phyloP scores from a whole-genome alignment of 2,113 vertebrate genomes.

The Siphamia tubifer region DNA sequence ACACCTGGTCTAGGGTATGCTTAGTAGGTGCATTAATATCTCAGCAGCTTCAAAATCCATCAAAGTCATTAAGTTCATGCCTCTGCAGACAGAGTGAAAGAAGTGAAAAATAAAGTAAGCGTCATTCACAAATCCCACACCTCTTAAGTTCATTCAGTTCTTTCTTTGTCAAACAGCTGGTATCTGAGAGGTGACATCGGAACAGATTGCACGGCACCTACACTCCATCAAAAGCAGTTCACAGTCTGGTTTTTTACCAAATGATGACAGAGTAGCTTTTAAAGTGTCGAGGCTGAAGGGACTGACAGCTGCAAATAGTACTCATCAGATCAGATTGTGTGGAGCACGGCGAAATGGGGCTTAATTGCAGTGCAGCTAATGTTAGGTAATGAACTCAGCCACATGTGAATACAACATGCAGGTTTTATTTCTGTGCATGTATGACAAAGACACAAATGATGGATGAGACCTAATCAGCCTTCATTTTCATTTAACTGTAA shows the following conservation, averaged over 20 bases:
- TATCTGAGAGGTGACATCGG: constrained; percentile 12
- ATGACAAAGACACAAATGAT: neutral
- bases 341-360: constrained; percentile 1
- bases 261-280: constrained; percentile 13
- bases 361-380: constrained; percentile 24
- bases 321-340: constrained; percentile 35
- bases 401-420: neutral
- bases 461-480: neutral
- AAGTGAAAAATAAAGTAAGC: neutral
- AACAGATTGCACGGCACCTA: neutral
- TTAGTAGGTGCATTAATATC: neutral
- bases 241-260: constrained; percentile 6
- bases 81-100: neutral
- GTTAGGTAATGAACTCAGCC: constrained; percentile 21
- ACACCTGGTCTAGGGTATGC: too few species aligned
- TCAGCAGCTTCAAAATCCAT: neutral
- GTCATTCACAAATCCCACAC: neutral
- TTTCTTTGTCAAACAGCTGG: neutral
- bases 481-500: neutral
- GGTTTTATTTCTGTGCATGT: neutral
- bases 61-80: neutral
- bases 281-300: neutral
- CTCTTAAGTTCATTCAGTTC: neutral
- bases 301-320: neutral
- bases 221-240: constrained; percentile 16